These are phyloP conservation scores for Marisa cornuarietis DNA, from an alignment of 1,140 invertebrate genomes.

Conservation along the genomic window DNA sequence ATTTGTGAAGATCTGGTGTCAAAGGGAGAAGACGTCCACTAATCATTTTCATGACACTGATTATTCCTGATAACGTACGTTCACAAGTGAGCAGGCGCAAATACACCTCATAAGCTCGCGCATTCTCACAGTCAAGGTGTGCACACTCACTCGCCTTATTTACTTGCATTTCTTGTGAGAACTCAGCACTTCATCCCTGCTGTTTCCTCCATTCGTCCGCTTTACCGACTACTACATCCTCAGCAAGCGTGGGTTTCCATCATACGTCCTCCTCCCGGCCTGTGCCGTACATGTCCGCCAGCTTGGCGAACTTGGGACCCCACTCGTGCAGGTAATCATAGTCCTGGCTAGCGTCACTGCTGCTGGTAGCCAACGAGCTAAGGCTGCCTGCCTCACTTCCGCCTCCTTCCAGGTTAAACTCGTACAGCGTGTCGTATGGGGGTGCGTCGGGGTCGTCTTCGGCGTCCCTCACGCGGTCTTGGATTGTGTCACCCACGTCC, in stretches of 20 bases:
- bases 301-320: constrained; percentile 96
- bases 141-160: too few relatives aligned
- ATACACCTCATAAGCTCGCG: too few relatives aligned
- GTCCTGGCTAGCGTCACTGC: constrained; percentile 92
- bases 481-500: constrained; percentile 95
- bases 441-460: constrained; percentile 95
- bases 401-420: constrained; percentile 97
- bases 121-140: too few relatives aligned
- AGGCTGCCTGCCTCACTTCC: constrained; percentile 93
- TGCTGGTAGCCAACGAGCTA: constrained; percentile 91
- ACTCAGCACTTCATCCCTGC: too few relatives aligned
- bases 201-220: too few relatives aligned
- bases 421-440: constrained; percentile 94
- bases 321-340: constrained; percentile 96
- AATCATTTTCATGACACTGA: too few relatives aligned
- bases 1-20: too few relatives aligned
- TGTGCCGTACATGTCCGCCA: constrained; percentile 92
- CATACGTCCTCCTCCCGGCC: constrained; percentile 38
- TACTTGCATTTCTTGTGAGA: too few relatives aligned
- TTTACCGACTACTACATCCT: too few relatives aligned
- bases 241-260: not conserved
- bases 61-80: too few relatives aligned
- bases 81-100: too few relatives aligned
- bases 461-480: constrained; percentile 92
- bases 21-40: too few relatives aligned